A percentile compares a stretch with the other conserved stretches of the same genome.
phyloP scores from a whole-genome alignment of 2,113 vertebrate genomes.

The Siniperca knerii region DNA sequence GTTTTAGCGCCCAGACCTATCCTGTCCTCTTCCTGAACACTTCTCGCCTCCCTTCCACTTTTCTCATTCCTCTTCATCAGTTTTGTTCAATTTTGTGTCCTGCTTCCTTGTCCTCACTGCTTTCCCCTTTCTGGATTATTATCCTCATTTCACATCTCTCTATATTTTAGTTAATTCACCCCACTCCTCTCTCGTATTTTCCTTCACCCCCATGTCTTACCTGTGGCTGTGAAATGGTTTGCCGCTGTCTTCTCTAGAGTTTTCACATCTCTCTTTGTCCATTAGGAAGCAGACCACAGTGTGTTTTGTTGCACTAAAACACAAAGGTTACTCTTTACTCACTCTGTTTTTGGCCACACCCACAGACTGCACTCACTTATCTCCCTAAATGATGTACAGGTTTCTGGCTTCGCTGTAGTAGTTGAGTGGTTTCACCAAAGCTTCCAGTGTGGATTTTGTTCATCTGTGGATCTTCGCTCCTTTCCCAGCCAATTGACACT shows the following conservation, averaged over 20 bases:
- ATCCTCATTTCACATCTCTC: too few relatives aligned
- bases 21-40: not conserved
- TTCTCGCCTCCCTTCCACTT: not conserved
- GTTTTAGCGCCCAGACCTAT: not conserved
- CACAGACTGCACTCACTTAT: not conserved
- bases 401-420: not conserved
- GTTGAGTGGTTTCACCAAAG: not conserved
- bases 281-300: not conserved
- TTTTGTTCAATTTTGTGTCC: not conserved
- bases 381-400: not conserved
- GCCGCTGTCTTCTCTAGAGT: not conserved
- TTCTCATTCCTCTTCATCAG: not conserved
- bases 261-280: constrained; percentile 7
- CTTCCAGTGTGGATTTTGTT: not conserved
- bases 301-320: not conserved
- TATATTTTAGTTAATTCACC: fast-evolving
- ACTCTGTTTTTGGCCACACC: not conserved
- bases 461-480: not conserved
- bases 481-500: not conserved
- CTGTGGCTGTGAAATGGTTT: not conserved
- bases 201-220: not conserved
- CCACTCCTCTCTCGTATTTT: not conserved
- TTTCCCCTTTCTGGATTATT: not conserved
- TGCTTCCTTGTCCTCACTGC: not conserved
- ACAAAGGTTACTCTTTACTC: not conserved